These are phyloP conservation scores for Melipona bicolor DNA, from an alignment of 2,888 invertebrate species.

Conservation along the genomic window DNA sequence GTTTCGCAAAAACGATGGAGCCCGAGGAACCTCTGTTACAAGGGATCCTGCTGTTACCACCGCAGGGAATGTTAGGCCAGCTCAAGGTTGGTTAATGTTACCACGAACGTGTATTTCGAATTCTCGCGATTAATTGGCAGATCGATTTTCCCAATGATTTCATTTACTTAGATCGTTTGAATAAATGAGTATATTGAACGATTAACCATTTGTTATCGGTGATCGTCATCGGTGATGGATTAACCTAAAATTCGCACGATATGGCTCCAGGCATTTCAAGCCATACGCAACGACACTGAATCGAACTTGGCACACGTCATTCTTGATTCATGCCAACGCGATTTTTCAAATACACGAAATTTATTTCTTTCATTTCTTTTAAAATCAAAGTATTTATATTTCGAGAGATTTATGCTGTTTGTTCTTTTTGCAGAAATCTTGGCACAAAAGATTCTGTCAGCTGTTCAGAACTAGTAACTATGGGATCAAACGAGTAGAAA, in stretches of 20 bases:
- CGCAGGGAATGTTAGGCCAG: slow-evolving; percentile 89
- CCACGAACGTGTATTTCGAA: slow-evolving; percentile 7
- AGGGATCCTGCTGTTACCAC: slow-evolving; percentile 92
- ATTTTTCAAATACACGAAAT: neutral
- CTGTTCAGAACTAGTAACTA: slow-evolving; percentile 93
- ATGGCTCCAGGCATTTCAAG: slow-evolving; percentile 20
- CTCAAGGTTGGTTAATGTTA: slow-evolving; percentile 91
- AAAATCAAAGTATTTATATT: neutral
- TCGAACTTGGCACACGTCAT: slow-evolving; percentile 2
- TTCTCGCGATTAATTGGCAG: neutral
- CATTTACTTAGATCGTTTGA: neutral
- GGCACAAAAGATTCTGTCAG: slow-evolving; percentile 92
- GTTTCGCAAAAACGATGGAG: slow-evolving; percentile 86
- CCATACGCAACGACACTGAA: neutral
- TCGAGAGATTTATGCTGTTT: neutral
- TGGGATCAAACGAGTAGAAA: slow-evolving; percentile 93
- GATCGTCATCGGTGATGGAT: neutral
- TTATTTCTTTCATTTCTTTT: neutral
- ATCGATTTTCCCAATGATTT: neutral
- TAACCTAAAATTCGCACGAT: slow-evolving; percentile 46
- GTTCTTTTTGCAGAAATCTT: slow-evolving; percentile 89
- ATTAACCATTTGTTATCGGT: slow-evolving; percentile 26
- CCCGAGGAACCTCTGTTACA: slow-evolving; percentile 90
- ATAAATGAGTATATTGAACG: neutral
- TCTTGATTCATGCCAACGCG: neutral